Evolutionary conservation across 1,140 invertebrate genomes (phyloP).

Genomic region (Hycleus phaleratus): DNA sequence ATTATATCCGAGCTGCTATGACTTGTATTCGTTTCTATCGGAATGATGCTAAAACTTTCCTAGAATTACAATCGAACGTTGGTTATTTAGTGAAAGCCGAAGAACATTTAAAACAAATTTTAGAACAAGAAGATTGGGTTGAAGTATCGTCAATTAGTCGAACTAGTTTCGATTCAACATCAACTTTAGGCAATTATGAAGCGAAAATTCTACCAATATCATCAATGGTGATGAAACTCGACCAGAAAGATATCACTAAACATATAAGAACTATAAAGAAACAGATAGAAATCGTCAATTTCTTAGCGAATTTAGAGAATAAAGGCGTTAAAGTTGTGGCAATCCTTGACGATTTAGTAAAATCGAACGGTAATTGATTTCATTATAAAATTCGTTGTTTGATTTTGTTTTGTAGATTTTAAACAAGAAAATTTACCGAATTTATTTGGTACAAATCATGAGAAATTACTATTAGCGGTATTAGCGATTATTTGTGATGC

Average conservation of each 20-base stretch:
- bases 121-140: constrained; percentile 41
- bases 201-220: constrained; percentile 37
- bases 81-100: constrained; percentile 54
- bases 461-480: constrained; percentile 59
- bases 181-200: constrained; percentile 37
- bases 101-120: constrained; percentile 51
- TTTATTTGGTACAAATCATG: constrained; percentile 56
- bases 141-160: constrained; percentile 34
- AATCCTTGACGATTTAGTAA: not conserved
- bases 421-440: constrained; percentile 46
- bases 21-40: constrained; percentile 65
- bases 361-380: not conserved
- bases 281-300: constrained; percentile 62
- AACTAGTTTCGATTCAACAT: not conserved
- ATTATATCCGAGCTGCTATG: constrained; percentile 63
- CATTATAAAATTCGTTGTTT: not conserved
- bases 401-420: not conserved
- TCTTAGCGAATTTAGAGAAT: constrained; percentile 53
- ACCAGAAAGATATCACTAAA: constrained; percentile 56
- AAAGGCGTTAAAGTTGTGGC: constrained; percentile 13
- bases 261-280: constrained; percentile 61
- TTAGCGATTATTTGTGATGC: constrained; percentile 55
- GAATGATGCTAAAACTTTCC: constrained; percentile 47
- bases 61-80: constrained; percentile 46
- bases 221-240: constrained; percentile 53